Evolutionary conservation across 1,140 invertebrate genomes (phyloP).

Genomic region (Laupala kohalensis): DNA sequence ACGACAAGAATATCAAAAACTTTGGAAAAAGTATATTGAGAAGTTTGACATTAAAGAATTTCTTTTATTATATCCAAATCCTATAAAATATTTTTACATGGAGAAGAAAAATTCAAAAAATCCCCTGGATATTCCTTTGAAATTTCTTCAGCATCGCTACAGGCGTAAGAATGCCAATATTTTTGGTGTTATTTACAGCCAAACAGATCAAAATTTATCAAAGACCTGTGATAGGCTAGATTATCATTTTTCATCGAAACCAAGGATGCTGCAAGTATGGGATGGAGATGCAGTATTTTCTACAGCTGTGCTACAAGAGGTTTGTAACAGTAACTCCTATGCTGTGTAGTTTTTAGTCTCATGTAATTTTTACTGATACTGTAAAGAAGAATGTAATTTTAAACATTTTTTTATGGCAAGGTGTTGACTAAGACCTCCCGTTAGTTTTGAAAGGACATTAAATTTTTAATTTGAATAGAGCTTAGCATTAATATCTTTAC

Average conservation of each 20-base stretch:
- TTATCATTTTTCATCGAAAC: not conserved
- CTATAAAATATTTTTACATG: not conserved
- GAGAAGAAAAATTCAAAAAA: not conserved
- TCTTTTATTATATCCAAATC: not conserved
- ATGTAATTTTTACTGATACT: too few species aligned
- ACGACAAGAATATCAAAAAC: not conserved
- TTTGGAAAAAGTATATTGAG: not conserved
- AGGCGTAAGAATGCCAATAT: not conserved
- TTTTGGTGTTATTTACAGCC: not conserved
- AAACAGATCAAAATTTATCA: not conserved
- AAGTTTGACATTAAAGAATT: not conserved
- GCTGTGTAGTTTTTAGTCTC: too few species aligned
- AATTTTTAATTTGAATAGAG: too few species aligned
- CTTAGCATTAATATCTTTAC: too few species aligned
- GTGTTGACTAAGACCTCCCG: too few species aligned
- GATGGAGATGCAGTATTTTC: not conserved
- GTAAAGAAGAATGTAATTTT: too few species aligned
- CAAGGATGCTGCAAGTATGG: not conserved
- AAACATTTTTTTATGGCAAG: too few species aligned
- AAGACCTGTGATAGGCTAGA: not conserved
- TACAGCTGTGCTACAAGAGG: not conserved
- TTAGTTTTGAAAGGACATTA: too few species aligned
- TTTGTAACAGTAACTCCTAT: too few species aligned
- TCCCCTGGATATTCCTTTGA: not conserved
- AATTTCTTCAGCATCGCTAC: not conserved